Evolutionary conservation across 1,140 invertebrate species (phyloP), one percentile per base, ranked within the genome.

Genomic region (Asbolus verrucosus): DNA sequence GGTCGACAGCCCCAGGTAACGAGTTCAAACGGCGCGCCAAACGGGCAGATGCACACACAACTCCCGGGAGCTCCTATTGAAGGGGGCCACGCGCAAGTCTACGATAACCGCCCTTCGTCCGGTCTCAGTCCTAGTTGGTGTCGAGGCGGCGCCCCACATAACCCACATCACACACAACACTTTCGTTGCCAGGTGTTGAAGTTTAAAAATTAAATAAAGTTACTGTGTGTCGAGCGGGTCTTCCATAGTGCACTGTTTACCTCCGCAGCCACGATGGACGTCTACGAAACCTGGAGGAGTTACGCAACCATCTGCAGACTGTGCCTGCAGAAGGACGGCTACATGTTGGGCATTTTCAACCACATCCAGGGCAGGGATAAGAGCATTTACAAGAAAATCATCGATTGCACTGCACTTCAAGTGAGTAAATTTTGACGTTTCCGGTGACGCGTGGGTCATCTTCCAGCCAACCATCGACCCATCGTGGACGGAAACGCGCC

Each of bases 291-390:
- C 36, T 81, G 79, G 79, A 66, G 73, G 39, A 79, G 76, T 77
- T 82, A 80, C 70, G 78, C 80, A 76, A 81, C 82, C 36, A 82
- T 87, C 36, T 88, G 87, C 78, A 80, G 87, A 43, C 76, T 88
- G 60, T 88, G 87, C 72, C 76, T 88, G 71, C 81, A 82, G 70
- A 84, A 83, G 75, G 86, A 85, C 78, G 83, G 83, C 14, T 81
- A 85, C 61, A 84, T 84, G 76, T 75, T 84, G 59, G 85, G 85
- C 36, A 85, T 88, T 69, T 88, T 86, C 77, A 84, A 84, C 70
- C 80, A 80, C 46, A 77, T 79, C 54, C 78, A 79, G 46, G 79
- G 77, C 33, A 80, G 77, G 59, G 79, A 81, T 3, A 79, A 76
- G 33, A 81, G 79, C 59, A 81, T 81, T 74, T 77, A 76, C 15